phyloP scores from a whole-genome alignment of 2,797 vertebrate species.

The Darevskia mixta region DNA sequence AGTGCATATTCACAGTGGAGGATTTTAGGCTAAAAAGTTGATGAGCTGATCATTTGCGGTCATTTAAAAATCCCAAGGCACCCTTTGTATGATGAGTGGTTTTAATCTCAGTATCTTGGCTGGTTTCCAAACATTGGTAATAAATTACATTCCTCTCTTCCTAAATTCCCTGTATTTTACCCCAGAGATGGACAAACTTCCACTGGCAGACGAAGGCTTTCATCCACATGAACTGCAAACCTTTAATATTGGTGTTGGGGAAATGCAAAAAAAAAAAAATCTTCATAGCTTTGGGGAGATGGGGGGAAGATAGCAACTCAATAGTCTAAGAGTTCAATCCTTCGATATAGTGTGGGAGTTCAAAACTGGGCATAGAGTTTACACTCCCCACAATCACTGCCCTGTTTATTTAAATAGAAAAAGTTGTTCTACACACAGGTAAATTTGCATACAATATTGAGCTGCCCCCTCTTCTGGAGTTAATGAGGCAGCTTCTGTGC shows the following conservation, averaged over 20 bases:
- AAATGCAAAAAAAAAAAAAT: conserved; percentile 38
- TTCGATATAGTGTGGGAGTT: not conserved
- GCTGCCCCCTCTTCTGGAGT: not conserved
- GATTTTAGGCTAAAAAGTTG: conserved; percentile 58
- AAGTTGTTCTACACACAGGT: not conserved
- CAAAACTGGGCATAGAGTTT: not conserved
- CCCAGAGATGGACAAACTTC: conserved; percentile 59
- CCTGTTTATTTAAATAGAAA: not conserved
- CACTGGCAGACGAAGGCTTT: conserved; percentile 43
- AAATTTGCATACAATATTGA: not conserved
- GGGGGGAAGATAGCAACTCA: too few species aligned
- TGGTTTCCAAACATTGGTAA: conserved; percentile 67
- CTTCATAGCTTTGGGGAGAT: not conserved
- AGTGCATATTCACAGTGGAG: conserved; percentile 58
- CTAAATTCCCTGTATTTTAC: conserved; percentile 66
- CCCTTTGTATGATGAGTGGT: conserved; percentile 64
- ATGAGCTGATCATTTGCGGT: conserved; percentile 67
- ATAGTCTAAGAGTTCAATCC: not conserved
- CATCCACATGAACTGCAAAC: conserved; percentile 41
- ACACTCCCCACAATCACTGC: not conserved
- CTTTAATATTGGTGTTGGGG: conserved; percentile 45
- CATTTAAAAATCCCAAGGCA: conserved; percentile 70
- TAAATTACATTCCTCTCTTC: conserved; percentile 60
- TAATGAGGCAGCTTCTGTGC: too few species aligned
- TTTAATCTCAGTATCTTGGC: conserved; percentile 71